These are phyloP conservation scores for Sebastiscus tertius DNA, from an alignment of 2,797 vertebrate species.

Conservation along the genomic window DNA sequence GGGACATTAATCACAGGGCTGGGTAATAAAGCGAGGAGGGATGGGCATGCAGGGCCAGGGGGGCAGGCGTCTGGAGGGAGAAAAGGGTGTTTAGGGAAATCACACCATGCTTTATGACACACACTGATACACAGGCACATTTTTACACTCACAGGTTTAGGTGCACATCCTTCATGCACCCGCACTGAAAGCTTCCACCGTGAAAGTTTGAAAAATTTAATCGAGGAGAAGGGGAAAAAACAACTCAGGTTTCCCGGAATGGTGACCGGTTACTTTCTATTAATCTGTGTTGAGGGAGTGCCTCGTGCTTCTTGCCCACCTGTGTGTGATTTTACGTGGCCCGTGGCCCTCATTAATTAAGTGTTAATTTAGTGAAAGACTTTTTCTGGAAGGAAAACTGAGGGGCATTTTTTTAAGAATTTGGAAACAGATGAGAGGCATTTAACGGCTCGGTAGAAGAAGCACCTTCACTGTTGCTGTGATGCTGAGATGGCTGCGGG, in stretches of 20 bases:
- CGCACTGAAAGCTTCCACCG: conserved; percentile 22
- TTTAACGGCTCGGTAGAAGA: conserved; percentile 40
- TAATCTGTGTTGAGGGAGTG: neutral
- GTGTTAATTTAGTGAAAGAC: conserved; percentile 45
- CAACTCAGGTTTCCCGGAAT: neutral
- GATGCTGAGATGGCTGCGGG: conserved; percentile 8
- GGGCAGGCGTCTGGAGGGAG: conserved; percentile 68
- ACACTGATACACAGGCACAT: conserved; percentile 63
- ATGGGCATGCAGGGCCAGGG: conserved; percentile 70
- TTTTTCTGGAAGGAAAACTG: conserved; percentile 42
- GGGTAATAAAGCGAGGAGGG: conserved; percentile 78
- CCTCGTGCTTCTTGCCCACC: neutral
- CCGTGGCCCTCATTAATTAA: conserved; percentile 33
- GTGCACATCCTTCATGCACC: conserved; percentile 36
- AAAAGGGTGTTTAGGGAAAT: conserved; percentile 81
- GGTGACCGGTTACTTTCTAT: conserved; percentile 7
- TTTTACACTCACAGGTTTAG: conserved; percentile 57
- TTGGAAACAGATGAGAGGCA: conserved; percentile 37
- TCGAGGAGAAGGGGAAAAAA: neutral
- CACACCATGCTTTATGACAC: conserved; percentile 74
- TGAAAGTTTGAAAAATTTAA: conserved; percentile 43
- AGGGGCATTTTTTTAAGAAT: conserved; percentile 8
- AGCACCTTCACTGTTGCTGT: conserved; percentile 4
- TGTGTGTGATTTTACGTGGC: conserved; percentile 15
- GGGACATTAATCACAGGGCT: conserved; percentile 81